Conservation (phyloP, 2,797 vertebrate species). For the Alfaro cultratus region DNA sequence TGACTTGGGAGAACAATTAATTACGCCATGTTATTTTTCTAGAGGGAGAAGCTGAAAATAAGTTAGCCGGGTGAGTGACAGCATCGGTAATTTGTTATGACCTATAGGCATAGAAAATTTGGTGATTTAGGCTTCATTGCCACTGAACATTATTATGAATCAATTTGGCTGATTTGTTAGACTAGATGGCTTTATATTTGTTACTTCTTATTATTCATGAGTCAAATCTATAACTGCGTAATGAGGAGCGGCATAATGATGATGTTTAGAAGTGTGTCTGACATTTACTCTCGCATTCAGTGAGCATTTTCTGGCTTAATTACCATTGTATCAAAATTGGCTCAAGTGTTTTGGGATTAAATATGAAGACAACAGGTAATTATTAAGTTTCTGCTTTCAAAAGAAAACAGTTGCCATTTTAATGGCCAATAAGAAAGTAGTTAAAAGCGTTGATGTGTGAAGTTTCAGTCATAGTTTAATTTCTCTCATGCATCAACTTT, state of each 20-base stretch:
- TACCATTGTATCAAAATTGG: conserved; percentile 22
- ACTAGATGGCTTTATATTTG: conserved; percentile 48
- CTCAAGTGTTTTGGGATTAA: not conserved
- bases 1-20: conserved; percentile 62
- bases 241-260: conserved; percentile 35
- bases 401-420: conserved; percentile 11
- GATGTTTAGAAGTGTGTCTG: conserved; percentile 22
- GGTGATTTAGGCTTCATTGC: conserved; percentile 43
- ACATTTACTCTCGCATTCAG: conserved; percentile 20
- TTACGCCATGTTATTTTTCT: conserved; percentile 59
- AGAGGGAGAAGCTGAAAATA: conserved; percentile 57
- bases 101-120: conserved; percentile 57
- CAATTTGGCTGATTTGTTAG: conserved; percentile 39
- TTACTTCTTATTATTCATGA: conserved; percentile 40
- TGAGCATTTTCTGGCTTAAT: conserved; percentile 28
- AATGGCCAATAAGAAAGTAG: conserved; percentile 8
- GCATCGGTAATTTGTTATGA: conserved; percentile 63
- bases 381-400: conserved; percentile 11
- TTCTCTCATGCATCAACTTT: not conserved
- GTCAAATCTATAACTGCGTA: conserved; percentile 27
- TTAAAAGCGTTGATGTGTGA: not conserved
- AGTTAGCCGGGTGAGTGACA: conserved; percentile 59
- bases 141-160: conserved; percentile 46
- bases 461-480: not conserved
- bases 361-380: conserved; percentile 7